A percentile compares a stretch with the other conserved stretches of the same genome.
These are phyloP conservation scores for Aphidoletes aphidimyza DNA, from an alignment of 2,888 invertebrate species.

Conservation along the genomic window DNA sequence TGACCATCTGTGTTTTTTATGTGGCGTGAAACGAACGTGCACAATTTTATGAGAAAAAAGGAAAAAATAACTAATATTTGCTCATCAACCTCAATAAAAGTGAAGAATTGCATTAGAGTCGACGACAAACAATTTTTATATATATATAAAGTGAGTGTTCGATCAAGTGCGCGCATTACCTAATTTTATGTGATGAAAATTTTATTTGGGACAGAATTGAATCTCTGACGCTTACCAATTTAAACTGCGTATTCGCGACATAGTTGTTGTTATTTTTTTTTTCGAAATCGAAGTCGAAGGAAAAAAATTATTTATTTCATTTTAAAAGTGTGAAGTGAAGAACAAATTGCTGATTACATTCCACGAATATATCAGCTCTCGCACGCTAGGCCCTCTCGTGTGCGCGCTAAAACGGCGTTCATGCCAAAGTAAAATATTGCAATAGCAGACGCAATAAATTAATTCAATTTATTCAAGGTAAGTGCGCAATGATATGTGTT, in stretches of 20 bases:
- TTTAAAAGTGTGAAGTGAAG: slow-evolving; percentile 10
- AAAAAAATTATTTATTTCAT: too few species aligned
- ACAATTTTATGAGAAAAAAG: neutral
- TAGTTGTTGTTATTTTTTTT: too few species aligned
- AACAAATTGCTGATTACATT: slow-evolving; percentile 42
- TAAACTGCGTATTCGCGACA: too few species aligned
- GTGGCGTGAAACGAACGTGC: neutral
- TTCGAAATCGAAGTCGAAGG: too few species aligned
- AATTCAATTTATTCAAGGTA: slow-evolving; percentile 46
- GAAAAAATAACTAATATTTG: too few species aligned
- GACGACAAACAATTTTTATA: too few species aligned
- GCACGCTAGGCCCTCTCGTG: too few species aligned
- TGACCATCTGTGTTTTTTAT: neutral
- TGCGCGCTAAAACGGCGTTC: neutral
- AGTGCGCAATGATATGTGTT: slow-evolving; percentile 49
- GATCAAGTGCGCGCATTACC: too few species aligned
- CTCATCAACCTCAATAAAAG: too few species aligned
- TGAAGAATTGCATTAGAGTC: too few species aligned
- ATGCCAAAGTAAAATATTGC: slow-evolving; percentile 22
- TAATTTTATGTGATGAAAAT: neutral
- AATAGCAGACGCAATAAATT: slow-evolving; percentile 47
- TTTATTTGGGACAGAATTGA: slow-evolving; percentile 4
- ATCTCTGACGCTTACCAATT: neutral
- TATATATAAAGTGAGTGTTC: too few species aligned
- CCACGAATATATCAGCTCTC: neutral